Percentiles rank a stretch among this genome's conserved stretches.
Evolutionary conservation across 2,797 vertebrate species (phyloP).

Genomic region (Diglossa cyanea): DNA sequence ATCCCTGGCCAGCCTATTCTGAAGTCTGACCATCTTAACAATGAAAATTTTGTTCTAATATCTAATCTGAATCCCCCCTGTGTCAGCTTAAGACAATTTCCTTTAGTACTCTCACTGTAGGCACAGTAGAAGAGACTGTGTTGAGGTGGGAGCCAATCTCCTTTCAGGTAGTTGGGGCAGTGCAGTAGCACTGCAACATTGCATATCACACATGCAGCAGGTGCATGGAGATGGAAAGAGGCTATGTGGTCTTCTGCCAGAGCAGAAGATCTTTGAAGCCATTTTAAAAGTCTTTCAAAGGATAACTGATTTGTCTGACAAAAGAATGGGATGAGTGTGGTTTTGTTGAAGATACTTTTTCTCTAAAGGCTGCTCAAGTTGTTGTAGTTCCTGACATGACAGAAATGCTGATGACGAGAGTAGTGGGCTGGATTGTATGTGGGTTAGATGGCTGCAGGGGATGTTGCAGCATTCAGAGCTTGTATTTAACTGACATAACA

Average conservation of each 20-base stretch:
- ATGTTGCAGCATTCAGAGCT: background rate
- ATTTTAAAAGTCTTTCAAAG: background rate
- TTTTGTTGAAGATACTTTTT: background rate
- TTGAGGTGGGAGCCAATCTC: background rate
- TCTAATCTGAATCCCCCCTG: background rate
- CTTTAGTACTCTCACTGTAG: background rate
- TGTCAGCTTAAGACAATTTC: background rate
- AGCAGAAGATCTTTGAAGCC: background rate
- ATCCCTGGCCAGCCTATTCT: background rate
- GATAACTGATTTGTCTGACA: background rate
- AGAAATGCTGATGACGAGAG: background rate
- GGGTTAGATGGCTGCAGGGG: background rate
- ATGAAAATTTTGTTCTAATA: background rate
- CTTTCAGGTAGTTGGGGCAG: background rate
- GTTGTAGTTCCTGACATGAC: background rate
- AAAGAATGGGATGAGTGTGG: background rate
- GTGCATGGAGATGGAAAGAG: background rate
- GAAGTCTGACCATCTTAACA: background rate
- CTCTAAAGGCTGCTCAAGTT: background rate
- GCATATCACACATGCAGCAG: accelerated
- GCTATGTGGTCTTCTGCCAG: background rate
- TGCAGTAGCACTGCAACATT: accelerated
- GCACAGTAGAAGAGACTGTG: background rate
- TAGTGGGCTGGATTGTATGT: background rate
- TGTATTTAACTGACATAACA: background rate